phyloP scores from a whole-genome alignment of 2,797 vertebrate species.

The Schizopygopsis pylzovi region DNA sequence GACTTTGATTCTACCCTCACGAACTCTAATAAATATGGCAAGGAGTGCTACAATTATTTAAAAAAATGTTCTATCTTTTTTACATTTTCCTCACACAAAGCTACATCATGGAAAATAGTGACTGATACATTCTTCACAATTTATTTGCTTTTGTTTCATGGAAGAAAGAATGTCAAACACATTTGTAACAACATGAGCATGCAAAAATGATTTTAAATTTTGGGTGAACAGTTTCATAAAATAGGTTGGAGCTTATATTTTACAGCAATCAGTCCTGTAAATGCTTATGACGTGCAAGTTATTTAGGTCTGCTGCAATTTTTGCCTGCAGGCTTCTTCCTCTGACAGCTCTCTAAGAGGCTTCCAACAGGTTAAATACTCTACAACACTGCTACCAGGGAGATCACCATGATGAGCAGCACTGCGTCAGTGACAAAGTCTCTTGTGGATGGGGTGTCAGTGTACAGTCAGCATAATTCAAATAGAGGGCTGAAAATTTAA shows the following conservation, averaged over 20 bases:
- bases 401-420: constrained; percentile 28
- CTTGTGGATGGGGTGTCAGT: constrained; percentile 8
- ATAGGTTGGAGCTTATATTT: not conserved
- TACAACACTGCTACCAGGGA: constrained; percentile 4
- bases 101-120: no score
- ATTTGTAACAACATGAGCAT: not conserved
- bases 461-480: not conserved
- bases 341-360: constrained; percentile 6
- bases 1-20: not conserved
- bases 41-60: not conserved
- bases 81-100: not conserved
- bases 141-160: not conserved
- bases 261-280: not conserved
- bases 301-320: constrained; percentile 2
- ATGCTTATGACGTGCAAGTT: not conserved
- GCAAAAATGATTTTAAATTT: not conserved
- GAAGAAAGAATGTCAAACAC: not conserved
- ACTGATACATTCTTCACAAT: not conserved
- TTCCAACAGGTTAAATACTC: constrained; percentile 33
- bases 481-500: not conserved
- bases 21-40: not conserved
- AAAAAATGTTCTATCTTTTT: no score
- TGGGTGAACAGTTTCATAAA: not conserved
- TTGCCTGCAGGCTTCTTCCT: not conserved
- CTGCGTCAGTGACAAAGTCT: not conserved